Percentiles rank a stretch among this genome's conserved stretches.
These are phyloP conservation scores for Drosophila neonasuta DNA, from an alignment of 2,888 invertebrate species.

Conservation along the genomic window DNA sequence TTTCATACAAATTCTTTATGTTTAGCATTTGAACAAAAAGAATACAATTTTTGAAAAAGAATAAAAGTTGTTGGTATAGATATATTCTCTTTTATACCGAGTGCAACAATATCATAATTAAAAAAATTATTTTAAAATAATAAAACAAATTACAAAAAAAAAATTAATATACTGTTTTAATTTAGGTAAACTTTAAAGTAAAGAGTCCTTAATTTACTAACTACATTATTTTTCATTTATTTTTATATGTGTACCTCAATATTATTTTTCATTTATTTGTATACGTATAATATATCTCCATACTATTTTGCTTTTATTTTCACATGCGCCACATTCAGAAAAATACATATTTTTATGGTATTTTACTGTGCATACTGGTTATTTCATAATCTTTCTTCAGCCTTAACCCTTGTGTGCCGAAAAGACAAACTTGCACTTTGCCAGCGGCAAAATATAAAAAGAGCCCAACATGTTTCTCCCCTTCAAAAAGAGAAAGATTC, in stretches of 20 bases:
- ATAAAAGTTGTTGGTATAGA: too few species aligned
- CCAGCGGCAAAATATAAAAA: conserved; percentile 60
- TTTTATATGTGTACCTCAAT: neutral
- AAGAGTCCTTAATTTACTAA: too few species aligned
- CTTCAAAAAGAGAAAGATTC: conserved; percentile 31
- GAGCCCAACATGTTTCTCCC: conserved; percentile 29
- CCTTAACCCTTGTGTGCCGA: conserved; percentile 54
- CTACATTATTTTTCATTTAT: neutral
- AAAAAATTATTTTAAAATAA: too few species aligned
- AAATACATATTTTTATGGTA: neutral
- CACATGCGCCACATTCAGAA: neutral
- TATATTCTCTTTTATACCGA: too few species aligned
- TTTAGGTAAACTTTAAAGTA: too few species aligned
- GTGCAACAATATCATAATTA: too few species aligned
- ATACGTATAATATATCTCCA: neutral
- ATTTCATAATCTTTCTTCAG: conserved; percentile 5
- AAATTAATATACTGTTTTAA: too few species aligned
- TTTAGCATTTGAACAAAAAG: too few species aligned
- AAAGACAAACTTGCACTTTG: conserved; percentile 45
- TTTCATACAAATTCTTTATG: too few species aligned
- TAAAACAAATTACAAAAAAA: too few species aligned
- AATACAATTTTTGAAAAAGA: too few species aligned
- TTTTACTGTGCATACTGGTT: neutral
- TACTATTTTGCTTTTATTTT: conserved; percentile 13
- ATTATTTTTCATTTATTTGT: neutral